Conservation (phyloP, 2,113 vertebrate species). For the Clarias gariepinus region DNA sequence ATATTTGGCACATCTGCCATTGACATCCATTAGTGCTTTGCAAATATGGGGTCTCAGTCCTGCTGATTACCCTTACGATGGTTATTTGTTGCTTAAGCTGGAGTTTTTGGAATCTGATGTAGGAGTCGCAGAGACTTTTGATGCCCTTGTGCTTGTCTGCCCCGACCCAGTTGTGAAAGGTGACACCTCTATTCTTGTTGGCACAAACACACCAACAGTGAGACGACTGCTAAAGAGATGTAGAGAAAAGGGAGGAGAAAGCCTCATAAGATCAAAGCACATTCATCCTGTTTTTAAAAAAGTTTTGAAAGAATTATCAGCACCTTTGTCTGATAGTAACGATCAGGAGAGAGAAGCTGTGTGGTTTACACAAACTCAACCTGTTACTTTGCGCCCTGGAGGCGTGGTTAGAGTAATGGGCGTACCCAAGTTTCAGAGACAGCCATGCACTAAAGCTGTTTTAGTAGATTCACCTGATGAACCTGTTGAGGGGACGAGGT, state of each 20-base stretch:
- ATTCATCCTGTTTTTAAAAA: no score
- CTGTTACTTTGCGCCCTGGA: no score
- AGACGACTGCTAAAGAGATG: background rate
- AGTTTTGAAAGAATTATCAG: background rate
- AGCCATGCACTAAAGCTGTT: no score
- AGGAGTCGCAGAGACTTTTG: conserved; percentile 13
- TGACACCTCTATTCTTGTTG: conserved; percentile 9
- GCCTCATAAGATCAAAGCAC: no score
- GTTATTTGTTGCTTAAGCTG: conserved; percentile 32
- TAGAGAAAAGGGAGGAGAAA: background rate
- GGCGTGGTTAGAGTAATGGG: no score
- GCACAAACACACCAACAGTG: background rate
- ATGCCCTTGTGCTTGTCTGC: conserved; percentile 33
- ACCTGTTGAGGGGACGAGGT: no score
- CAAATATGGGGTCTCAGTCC: conserved; percentile 47
- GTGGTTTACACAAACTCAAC: no score
- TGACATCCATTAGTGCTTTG: conserved; percentile 17
- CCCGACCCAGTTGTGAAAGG: conserved; percentile 22
- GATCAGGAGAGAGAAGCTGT: no score
- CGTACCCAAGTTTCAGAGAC: no score
- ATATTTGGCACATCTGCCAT: conserved; percentile 36
- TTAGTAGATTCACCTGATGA: no score
- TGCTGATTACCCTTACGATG: conserved; percentile 34
- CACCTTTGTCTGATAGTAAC: no score
- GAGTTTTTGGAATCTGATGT: conserved; percentile 22